Evolutionary conservation across 2,888 invertebrate genomes (phyloP).

Genomic region (Chirona hameri): DNA sequence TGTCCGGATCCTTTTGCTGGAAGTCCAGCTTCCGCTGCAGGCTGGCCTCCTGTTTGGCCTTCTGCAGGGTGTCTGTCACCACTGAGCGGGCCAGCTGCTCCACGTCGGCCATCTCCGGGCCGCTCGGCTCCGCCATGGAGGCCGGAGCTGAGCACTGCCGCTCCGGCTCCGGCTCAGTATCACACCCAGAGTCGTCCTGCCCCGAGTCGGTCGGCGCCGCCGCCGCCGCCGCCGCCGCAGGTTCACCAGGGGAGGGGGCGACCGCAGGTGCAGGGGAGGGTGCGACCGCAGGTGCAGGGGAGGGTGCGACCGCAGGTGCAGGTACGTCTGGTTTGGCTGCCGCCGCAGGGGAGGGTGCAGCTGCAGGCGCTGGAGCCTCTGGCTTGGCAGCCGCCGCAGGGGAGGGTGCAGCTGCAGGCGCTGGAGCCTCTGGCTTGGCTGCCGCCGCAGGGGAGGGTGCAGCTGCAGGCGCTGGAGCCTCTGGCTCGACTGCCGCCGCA

Average conservation of each 20-base stretch:
- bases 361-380: no score
- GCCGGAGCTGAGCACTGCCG: no score
- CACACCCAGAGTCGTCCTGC: constrained; percentile 3
- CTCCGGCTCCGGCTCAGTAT: not conserved
- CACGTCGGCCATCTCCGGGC: not conserved
- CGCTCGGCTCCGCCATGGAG: not conserved
- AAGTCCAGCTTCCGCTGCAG: not conserved
- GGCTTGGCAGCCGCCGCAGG: no score
- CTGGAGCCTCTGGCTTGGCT: no score
- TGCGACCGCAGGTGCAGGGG: no score
- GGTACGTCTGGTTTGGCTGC: no score
- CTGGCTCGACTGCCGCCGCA: not conserved
- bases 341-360: no score
- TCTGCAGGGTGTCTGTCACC: not conserved
- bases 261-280: not conserved
- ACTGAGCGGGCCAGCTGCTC: constrained; percentile 25
- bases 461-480: not conserved
- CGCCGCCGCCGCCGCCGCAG: not conserved
- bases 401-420: no score
- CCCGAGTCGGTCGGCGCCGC: not conserved
- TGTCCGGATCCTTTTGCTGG: constrained; percentile 9
- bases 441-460: not conserved
- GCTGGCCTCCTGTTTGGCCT: not conserved
- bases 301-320: no score
- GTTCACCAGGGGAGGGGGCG: not conserved